These are phyloP conservation scores for Drosophila histrio DNA, from an alignment of 2,888 invertebrate genomes.

Conservation along the genomic window DNA sequence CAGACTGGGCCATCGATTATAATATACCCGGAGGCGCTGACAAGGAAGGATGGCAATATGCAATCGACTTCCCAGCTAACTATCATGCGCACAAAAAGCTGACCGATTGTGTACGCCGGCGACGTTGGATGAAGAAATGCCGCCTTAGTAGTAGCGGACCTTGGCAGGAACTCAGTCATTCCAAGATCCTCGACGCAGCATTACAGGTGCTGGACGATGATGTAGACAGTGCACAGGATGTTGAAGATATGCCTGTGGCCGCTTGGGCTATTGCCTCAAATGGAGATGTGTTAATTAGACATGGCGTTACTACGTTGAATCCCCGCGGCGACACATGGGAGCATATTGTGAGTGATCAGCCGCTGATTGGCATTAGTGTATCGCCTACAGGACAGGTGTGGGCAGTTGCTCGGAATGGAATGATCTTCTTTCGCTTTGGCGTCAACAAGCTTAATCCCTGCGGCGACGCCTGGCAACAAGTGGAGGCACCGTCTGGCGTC, in stretches of 20 bases:
- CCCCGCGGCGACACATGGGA: constrained; percentile 88
- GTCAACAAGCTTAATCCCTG: constrained; percentile 88
- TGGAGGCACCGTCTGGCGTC: constrained; percentile 89
- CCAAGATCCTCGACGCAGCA: constrained; percentile 92
- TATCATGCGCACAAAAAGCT: constrained; percentile 94
- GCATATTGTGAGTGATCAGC: constrained; percentile 89
- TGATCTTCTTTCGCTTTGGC: constrained; percentile 92
- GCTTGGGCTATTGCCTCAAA: constrained; percentile 95
- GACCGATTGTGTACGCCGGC: constrained; percentile 94
- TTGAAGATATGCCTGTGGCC: constrained; percentile 84
- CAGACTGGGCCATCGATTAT: constrained; percentile 97
- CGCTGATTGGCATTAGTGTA: constrained; percentile 89
- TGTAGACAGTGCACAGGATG: constrained; percentile 59
- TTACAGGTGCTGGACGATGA: constrained; percentile 87
- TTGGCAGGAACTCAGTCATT: constrained; percentile 94
- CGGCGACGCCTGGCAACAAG: constrained; percentile 89
- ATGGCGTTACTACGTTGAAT: constrained; percentile 89
- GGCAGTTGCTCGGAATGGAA: constrained; percentile 94
- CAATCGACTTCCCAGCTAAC: constrained; percentile 94
- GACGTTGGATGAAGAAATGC: constrained; percentile 93
- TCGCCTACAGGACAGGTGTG: constrained; percentile 90
- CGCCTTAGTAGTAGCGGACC: constrained; percentile 93
- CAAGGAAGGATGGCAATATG: constrained; percentile 97
- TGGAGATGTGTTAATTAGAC: constrained; percentile 93
- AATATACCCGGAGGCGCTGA: constrained; percentile 95